Conservation (phyloP, 2,797 vertebrate species). For the Crypturellus tataupa region DNA sequence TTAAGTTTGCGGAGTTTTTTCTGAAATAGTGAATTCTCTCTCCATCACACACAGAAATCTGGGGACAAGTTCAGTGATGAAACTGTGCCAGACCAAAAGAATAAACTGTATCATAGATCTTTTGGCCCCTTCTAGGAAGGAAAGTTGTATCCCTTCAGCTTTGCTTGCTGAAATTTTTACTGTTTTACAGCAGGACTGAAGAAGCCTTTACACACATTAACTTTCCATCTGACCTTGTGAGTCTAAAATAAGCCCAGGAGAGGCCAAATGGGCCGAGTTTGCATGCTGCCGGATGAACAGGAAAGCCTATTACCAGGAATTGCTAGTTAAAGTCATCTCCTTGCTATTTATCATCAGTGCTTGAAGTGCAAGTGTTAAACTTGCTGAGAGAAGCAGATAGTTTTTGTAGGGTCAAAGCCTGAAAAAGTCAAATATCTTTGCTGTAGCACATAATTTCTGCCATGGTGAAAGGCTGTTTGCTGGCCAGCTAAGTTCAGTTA, state of each 20-base stretch:
- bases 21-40: not conserved
- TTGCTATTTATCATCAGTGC: not conserved
- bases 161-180: not conserved
- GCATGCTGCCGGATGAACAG: conserved; percentile 19
- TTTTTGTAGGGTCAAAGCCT: conserved; percentile 52
- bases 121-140: not conserved
- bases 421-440: conserved; percentile 47
- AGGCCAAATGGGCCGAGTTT: conserved; percentile 42
- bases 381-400: conserved; percentile 46
- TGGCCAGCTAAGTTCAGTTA: conserved; percentile 62
- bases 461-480: conserved; percentile 58
- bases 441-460: conserved; percentile 17
- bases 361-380: not conserved
- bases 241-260: conserved; percentile 14
- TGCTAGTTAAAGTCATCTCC: conserved; percentile 31
- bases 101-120: not conserved
- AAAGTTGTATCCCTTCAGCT: not conserved
- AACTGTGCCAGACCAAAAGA: not conserved
- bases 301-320: conserved; percentile 8
- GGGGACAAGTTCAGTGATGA: conserved; percentile 21
- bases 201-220: not conserved
- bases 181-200: conserved; percentile 34
- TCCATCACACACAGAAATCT: not conserved
- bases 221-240: conserved; percentile 17
- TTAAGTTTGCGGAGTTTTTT: not conserved